Evolutionary conservation across 2,797 vertebrate species (phyloP), one percentile per base, ranked within the genome.

Genomic region (Cheirogaleus major): DNA sequence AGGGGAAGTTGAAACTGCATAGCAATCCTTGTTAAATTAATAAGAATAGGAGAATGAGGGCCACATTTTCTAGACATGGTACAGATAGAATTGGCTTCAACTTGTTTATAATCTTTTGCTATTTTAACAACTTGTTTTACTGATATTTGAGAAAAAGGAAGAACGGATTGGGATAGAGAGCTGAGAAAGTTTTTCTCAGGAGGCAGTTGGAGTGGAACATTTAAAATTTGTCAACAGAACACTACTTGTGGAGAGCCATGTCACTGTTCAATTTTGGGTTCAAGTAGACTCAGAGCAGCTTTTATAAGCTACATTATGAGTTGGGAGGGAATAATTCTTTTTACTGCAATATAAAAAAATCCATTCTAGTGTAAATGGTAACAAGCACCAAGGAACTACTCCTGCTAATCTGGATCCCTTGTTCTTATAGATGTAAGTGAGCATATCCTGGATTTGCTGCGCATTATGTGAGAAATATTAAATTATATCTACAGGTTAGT

Each of bases 71-170:
- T 63, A 82, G 23, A 92, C 20, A 50, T 45, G 12, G 30, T 61
- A 20, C 63, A 72, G 57, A 72, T 83, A 59, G 41, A 83, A 83
- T 94, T 76, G 59, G 45, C 57, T 73, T 90, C 75, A 87, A 27
- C 18, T 89, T 93, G 32, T 94, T 91, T 93, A 69, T 94, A 91
- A 70, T 80, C 52, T 82, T 32, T 48, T 85, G 67, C 69, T 96
- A 82, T 89, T 59, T 96, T 63, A 82, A 86, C 57, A 93, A 50
- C 25, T 95, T 48, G 25, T 90, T 94, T 95, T 50, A 95, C 82
- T 90, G 41, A 95, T 59, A 89, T 91, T 93, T 90, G 43, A 82
- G 85, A 93, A 76, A 63, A 92, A 83, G 18, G 81, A 92, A 59
- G 57, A 70, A 82, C 76, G 92, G 6, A 4, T 72, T 91, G 50